These are phyloP conservation scores for Microplitis mediator DNA, from an alignment of 1,140 invertebrate genomes.

Conservation along the genomic window DNA sequence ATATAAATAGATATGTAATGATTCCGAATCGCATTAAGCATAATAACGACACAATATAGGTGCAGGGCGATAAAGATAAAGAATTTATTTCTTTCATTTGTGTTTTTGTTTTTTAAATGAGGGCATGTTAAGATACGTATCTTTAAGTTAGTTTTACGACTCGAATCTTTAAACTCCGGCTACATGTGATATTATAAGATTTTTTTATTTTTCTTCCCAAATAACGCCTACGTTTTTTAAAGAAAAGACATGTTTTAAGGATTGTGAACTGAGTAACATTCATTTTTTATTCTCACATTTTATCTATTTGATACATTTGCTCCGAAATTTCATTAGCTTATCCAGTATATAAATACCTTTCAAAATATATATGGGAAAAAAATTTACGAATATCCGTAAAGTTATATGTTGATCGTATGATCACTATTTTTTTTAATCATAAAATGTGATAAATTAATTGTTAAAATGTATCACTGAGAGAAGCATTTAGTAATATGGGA, in stretches of 20 bases:
- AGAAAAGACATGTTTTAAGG: conserved; percentile 2
- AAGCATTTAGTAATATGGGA: too few species aligned
- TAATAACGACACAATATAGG: conserved; percentile 4
- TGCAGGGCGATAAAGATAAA: conserved; percentile 13
- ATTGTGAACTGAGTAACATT: not conserved
- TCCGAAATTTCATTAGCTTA: not conserved
- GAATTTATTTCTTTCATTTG: not conserved
- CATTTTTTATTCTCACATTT: not conserved
- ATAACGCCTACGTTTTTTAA: conserved; percentile 15
- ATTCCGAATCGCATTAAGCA: not conserved
- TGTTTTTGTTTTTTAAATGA: not conserved
- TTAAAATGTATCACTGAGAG: too few species aligned
- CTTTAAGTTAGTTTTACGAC: conserved; percentile 8
- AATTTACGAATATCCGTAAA: too few species aligned
- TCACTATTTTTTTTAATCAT: too few species aligned
- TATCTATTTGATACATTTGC: too few species aligned
- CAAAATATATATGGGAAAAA: too few species aligned
- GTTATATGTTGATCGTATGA: too few species aligned
- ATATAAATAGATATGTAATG: not conserved
- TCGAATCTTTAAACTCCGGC: not conserved
- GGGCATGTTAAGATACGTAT: not conserved
- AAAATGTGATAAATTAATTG: too few species aligned
- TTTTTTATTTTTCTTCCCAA: not conserved
- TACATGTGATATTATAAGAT: not conserved
- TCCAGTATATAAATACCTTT: too few species aligned